These are phyloP conservation scores for Iselma pallidipennis DNA, from an alignment of 2,888 invertebrate species.

Conservation along the genomic window DNA sequence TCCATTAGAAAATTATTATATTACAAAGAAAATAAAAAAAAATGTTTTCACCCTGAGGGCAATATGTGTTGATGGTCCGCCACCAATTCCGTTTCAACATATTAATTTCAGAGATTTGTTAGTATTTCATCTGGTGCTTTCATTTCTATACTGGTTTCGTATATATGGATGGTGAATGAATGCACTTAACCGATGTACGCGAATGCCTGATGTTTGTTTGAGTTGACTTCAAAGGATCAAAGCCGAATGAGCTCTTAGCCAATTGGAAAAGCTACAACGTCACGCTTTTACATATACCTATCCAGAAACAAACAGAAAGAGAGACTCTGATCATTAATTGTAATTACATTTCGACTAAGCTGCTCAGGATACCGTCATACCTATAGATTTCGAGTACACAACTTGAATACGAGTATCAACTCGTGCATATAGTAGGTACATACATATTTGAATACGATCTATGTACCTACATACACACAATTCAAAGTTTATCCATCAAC, in stretches of 20 bases:
- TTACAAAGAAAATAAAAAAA: not conserved
- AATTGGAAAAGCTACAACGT: constrained; percentile 43
- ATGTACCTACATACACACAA: not conserved
- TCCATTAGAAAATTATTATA: not conserved
- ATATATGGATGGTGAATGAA: constrained; percentile 38
- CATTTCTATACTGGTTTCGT: constrained; percentile 1
- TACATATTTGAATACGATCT: not conserved
- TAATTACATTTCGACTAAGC: constrained; percentile 39
- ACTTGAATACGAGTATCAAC: too few species aligned
- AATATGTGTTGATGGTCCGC: not conserved
- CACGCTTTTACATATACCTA: constrained; percentile 29
- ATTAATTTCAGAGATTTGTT: constrained; percentile 22
- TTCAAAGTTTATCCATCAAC: not conserved
- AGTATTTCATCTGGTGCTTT: constrained; percentile 21
- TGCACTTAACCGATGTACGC: constrained; percentile 47
- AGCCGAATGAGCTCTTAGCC: constrained; percentile 47
- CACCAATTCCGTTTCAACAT: not conserved
- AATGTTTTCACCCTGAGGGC: not conserved
- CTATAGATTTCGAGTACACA: too few species aligned
- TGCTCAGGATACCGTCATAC: not conserved
- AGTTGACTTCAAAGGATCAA: constrained; percentile 48
- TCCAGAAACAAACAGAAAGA: constrained; percentile 38
- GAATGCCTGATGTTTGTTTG: constrained; percentile 42
- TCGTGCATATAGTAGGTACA: too few species aligned
- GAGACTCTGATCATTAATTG: constrained; percentile 40